Percentiles rank a stretch among this genome's conserved stretches.
These are phyloP conservation scores for Elanus axillaris DNA, from an alignment of 2,113 vertebrate genomes.

Conservation along the genomic window DNA sequence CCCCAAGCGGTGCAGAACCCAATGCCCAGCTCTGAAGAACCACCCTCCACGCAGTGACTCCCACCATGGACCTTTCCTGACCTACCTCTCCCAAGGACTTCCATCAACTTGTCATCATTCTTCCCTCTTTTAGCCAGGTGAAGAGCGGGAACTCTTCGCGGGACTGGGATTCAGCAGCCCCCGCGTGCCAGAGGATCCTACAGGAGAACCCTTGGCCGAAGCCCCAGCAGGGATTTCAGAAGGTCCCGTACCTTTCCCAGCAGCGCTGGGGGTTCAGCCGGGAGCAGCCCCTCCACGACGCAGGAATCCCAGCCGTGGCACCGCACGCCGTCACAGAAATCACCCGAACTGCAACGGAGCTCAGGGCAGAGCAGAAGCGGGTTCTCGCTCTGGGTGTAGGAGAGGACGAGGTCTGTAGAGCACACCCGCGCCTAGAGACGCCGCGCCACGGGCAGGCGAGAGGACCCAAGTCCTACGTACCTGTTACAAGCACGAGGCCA, in stretches of 20 bases:
- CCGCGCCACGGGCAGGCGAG: background rate
- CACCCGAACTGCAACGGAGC: no score
- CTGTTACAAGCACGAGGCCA: background rate
- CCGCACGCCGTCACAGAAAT: no score
- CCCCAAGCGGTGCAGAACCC: background rate
- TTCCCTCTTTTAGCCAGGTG: background rate
- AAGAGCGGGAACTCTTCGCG: background rate
- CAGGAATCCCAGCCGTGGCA: no score
- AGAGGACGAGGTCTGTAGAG: no score
- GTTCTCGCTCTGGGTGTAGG: no score
- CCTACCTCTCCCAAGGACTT: background rate
- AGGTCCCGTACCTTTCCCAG: no score
- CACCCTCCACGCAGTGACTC: background rate
- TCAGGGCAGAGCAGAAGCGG: no score
- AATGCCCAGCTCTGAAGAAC: background rate
- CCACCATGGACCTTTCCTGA: background rate
- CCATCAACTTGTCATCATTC: background rate
- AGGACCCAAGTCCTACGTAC: background rate
- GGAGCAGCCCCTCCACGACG: no score
- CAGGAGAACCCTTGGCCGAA: background rate
- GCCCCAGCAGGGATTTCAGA: background rate
- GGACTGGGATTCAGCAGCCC: background rate
- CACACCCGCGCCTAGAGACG: background rate
- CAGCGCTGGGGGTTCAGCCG: no score
- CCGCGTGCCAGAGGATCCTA: rapidly evolving